Conservation (phyloP, 1,140 invertebrate genomes). For the Panagrolaimus sp. region DNA sequence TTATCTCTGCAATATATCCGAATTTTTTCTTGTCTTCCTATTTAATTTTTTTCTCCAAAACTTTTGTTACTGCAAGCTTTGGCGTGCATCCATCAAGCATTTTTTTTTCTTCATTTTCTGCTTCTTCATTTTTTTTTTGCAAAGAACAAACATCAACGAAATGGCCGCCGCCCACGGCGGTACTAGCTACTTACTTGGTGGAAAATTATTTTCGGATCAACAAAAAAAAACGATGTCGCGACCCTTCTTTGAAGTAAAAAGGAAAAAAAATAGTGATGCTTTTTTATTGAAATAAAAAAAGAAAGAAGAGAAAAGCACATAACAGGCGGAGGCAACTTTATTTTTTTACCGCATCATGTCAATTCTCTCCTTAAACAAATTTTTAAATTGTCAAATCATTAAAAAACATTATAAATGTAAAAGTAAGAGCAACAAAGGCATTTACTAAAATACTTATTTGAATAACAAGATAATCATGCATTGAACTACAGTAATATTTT, state of each 20-base stretch:
- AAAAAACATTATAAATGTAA: not conserved
- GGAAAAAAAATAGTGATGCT: not conserved
- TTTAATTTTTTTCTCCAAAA: too few species aligned
- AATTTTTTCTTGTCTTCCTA: too few species aligned
- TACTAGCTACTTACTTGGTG: not conserved
- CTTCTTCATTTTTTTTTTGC: too few species aligned
- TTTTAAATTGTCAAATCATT: not conserved
- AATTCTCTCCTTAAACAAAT: not conserved
- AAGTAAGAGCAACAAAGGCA: too few species aligned
- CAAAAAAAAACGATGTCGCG: conserved; percentile 2
- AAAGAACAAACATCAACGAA: not conserved
- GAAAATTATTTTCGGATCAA: conserved; percentile 18
- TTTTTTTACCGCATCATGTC: not conserved
- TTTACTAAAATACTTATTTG: too few species aligned
- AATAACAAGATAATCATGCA: too few species aligned
- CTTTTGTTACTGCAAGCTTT: too few species aligned
- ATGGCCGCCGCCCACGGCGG: conserved; percentile 12
- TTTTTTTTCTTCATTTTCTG: too few species aligned
- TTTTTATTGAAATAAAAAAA: conserved; percentile 4
- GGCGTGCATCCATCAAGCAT: too few species aligned
- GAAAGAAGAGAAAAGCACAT: not conserved
- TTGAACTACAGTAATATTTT: too few species aligned
- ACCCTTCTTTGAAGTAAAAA: conserved; percentile 2
- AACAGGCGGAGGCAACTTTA: not conserved
- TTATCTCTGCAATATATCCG: too few species aligned